phyloP scores from a whole-genome alignment of 2,888 invertebrate species.

The Mantis religiosa region DNA sequence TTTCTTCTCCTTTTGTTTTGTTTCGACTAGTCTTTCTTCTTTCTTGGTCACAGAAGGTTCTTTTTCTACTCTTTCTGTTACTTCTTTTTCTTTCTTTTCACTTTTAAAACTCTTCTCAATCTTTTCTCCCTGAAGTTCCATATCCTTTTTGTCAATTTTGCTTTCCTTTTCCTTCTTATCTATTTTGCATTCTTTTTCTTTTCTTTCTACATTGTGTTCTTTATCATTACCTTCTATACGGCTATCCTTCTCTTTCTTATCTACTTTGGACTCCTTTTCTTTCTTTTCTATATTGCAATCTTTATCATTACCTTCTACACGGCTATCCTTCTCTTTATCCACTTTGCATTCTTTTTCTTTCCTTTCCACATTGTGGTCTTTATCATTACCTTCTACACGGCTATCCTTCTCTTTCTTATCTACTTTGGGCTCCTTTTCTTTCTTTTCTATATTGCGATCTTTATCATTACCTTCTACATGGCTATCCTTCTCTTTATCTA shows the following conservation, averaged over 20 bases:
- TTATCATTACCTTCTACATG: not conserved
- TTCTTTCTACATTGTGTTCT: too few species aligned
- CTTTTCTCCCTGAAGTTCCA: too few species aligned
- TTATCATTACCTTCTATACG: not conserved
- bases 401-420: not conserved
- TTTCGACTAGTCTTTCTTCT: not conserved
- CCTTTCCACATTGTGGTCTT: not conserved
- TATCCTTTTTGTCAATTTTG: too few species aligned
- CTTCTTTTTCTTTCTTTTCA: not conserved
- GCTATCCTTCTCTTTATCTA: not conserved
- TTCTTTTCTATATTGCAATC: not conserved
- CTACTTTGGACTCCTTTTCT: not conserved
- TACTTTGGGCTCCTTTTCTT: not conserved
- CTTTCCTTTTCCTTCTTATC: not conserved
- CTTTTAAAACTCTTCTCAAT: too few species aligned
- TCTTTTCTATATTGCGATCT: not conserved
- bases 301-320: not conserved
- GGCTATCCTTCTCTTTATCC: not conserved
- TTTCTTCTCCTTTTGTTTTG: not conserved
- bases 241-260: not conserved
- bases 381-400: not conserved
- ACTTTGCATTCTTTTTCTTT: not conserved
- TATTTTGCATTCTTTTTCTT: not conserved
- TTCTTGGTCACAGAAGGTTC: not conserved
- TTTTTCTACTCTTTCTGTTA: not conserved